Evolutionary conservation across 1,140 invertebrate species (phyloP).

Genomic region (Aphelinus atriplicis): DNA sequence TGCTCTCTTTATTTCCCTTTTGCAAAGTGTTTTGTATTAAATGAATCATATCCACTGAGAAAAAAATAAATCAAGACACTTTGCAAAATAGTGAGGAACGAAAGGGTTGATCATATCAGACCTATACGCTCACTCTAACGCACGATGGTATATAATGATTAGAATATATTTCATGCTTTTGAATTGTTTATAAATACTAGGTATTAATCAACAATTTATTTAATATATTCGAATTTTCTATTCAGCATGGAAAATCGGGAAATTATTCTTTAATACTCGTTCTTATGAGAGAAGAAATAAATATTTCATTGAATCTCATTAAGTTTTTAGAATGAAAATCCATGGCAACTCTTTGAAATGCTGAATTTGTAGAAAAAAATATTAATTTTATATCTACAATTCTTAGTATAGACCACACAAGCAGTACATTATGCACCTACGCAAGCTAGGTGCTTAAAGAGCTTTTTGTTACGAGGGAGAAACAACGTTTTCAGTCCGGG

Average conservation of each 20-base stretch:
- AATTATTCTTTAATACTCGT: constrained; percentile 29
- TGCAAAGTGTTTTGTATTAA: no score
- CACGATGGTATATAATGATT: constrained; percentile 3
- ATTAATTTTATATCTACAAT: no score
- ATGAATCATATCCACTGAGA: neutral
- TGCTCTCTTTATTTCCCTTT: constrained; percentile 3
- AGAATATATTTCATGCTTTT: constrained; percentile 27
- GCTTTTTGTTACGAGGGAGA: no score
- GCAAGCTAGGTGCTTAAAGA: no score
- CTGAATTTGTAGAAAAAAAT: neutral
- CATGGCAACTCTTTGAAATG: constrained; percentile 6
- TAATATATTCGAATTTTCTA: constrained; percentile 18
- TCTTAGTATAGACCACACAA: no score
- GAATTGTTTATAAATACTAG: constrained; percentile 22
- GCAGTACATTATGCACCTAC: no score
- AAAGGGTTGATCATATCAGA: constrained; percentile 5
- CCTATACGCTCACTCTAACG: neutral
- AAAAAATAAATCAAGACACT: constrained; percentile 1
- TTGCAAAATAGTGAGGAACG: constrained; percentile 2
- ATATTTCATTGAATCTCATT: constrained; percentile 9
- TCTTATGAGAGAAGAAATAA: constrained; percentile 15
- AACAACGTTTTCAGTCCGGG: no score
- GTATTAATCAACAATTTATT: constrained; percentile 24
- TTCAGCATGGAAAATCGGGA: constrained; percentile 20
- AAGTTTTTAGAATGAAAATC: constrained; percentile 14